phyloP scores from a whole-genome alignment of 2,113 vertebrate species.

The Pycnonotus jocosus region DNA sequence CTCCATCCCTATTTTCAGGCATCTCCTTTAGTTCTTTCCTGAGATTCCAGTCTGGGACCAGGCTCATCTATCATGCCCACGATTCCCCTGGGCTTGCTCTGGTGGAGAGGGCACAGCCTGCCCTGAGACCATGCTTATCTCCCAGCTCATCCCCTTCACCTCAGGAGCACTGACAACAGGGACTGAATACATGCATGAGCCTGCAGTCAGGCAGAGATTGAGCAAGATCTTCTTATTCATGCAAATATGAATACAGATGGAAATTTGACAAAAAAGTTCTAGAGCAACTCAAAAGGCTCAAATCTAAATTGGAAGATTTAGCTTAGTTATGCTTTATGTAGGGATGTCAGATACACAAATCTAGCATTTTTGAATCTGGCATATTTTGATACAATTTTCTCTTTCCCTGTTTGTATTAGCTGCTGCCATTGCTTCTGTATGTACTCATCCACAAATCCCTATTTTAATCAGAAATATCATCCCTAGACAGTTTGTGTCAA shows the following conservation, averaged over 20 bases:
- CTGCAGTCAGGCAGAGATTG: background rate
- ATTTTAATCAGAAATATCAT: background rate
- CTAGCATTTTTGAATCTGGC: background rate
- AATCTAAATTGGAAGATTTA: background rate
- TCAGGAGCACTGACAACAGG: background rate
- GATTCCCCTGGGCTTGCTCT: background rate
- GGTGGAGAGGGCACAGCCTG: background rate
- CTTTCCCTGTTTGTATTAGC: background rate
- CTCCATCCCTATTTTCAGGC: background rate
- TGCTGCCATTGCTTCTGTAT: background rate
- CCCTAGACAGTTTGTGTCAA: background rate
- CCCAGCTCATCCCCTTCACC: fast-evolving
- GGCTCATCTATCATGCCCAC: fast-evolving
- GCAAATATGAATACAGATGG: background rate
- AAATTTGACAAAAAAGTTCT: background rate
- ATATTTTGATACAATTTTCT: background rate
- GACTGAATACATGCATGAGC: background rate
- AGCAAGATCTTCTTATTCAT: background rate
- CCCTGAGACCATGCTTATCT: fast-evolving
- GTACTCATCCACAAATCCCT: background rate
- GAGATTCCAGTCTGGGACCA: background rate
- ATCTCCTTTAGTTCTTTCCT: background rate
- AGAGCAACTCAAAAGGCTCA: background rate
- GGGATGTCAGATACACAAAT: background rate
- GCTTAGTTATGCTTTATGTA: background rate